A percentile compares a stretch with the other conserved stretches of the same genome.
These are phyloP conservation scores for Pachydiplax longipennis DNA, from an alignment of 2,888 invertebrate species.

Conservation along the genomic window DNA sequence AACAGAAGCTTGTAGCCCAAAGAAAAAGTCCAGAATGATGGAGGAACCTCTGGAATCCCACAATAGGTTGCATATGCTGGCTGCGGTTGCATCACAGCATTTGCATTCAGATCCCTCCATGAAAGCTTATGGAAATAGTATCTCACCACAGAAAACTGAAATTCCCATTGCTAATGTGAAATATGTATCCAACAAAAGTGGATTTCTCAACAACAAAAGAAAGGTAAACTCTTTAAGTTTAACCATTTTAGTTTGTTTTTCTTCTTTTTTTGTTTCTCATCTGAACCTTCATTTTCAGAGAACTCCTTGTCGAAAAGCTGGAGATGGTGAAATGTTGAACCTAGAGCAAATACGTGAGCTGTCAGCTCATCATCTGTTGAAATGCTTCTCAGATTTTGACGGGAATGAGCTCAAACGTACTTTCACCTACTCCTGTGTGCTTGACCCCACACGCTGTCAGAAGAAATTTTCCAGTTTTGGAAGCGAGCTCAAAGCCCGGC, in stretches of 20 bases:
- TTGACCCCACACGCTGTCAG: constrained; percentile 61
- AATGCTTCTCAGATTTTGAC: constrained; percentile 62
- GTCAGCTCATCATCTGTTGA: constrained; percentile 62
- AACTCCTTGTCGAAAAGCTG: constrained; percentile 51
- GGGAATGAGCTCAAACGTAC: constrained; percentile 64
- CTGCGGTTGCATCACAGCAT: constrained; percentile 66
- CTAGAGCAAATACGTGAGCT: constrained; percentile 57
- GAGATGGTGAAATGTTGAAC: constrained; percentile 50
- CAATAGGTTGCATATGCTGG: constrained; percentile 63
- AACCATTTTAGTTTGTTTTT: neutral
- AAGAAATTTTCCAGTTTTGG: constrained; percentile 65
- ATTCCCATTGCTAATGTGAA: constrained; percentile 50
- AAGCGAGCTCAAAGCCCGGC: constrained; percentile 63
- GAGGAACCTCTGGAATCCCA: constrained; percentile 52
- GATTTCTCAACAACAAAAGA: constrained; percentile 10
- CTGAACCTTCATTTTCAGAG: neutral
- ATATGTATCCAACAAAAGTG: constrained; percentile 25
- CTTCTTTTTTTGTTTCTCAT: neutral
- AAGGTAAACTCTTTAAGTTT: neutral
- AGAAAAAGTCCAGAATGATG: constrained; percentile 21
- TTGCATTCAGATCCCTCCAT: constrained; percentile 57
- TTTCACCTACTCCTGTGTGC: constrained; percentile 63
- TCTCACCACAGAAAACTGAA: constrained; percentile 45
- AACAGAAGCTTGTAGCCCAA: neutral
- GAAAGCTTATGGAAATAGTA: constrained; percentile 51